Conservation (phyloP, 2,797 vertebrate species). For the Oceanodroma leucorhoa region DNA sequence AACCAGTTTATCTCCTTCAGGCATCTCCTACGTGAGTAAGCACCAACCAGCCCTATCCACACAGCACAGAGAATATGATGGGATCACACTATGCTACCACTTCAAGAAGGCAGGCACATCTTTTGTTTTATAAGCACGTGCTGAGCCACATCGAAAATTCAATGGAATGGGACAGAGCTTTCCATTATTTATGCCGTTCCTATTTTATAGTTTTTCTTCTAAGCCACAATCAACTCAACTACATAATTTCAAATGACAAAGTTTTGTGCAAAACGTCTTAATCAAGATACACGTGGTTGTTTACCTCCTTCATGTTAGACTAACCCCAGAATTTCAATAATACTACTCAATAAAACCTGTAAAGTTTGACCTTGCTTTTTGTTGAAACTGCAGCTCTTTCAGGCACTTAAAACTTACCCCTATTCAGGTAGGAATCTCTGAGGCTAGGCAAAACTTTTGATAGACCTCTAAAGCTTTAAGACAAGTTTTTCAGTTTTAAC, state of each 20-base stretch:
- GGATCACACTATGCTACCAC: background rate
- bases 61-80: background rate
- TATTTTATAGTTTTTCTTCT: background rate
- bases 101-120: background rate
- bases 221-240: background rate
- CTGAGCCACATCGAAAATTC: background rate
- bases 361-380: background rate
- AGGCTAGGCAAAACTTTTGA: background rate
- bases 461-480: background rate
- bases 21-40: background rate
- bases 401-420: background rate
- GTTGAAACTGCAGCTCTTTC: background rate
- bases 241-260: background rate
- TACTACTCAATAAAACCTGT: background rate
- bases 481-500: background rate
- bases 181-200: background rate
- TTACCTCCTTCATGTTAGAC: background rate
- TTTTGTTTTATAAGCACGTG: background rate
- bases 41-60: background rate
- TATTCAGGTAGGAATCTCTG: background rate
- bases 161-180: background rate
- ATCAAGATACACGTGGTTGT: background rate
- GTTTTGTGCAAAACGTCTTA: background rate
- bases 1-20: background rate
- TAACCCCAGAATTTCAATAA: background rate